phyloP scores from a whole-genome alignment of 2,888 invertebrate genomes.

The Aelia acuminata region DNA sequence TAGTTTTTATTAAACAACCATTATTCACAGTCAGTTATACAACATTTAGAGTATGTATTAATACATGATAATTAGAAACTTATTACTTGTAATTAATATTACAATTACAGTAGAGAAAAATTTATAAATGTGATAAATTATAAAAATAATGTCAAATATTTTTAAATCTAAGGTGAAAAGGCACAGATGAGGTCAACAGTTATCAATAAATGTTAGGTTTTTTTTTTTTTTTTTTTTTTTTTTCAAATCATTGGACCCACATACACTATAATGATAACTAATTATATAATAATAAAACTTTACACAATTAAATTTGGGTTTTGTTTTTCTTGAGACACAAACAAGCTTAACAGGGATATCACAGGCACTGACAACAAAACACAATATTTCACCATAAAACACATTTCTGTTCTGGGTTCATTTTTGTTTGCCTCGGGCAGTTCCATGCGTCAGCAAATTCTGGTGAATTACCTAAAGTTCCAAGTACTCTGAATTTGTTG shows the following conservation, averaged over 20 bases:
- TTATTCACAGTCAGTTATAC: conserved; percentile 29
- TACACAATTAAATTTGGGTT: background rate
- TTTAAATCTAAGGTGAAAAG: conserved; percentile 39
- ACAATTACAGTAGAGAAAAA: conserved; percentile 20
- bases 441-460: conserved; percentile 87
- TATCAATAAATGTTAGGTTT: conserved; percentile 7
- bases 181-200: conserved; percentile 50
- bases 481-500: conserved; percentile 87
- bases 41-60: background rate
- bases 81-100: background rate
- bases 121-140: conserved; percentile 46
- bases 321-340: background rate
- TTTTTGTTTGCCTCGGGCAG: conserved; percentile 80
- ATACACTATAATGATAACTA: conserved; percentile 2
- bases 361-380: conserved; percentile 43
- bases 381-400: conserved; percentile 81
- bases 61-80: background rate
- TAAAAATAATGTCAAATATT: conserved; percentile 37
- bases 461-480: conserved; percentile 84
- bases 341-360: conserved; percentile 19
- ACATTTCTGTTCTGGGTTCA: conserved; percentile 90
- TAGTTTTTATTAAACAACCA: conserved; percentile 39
- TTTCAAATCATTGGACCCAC: conserved; percentile 22
- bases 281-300: background rate
- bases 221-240: conserved; percentile 26